phyloP scores from a whole-genome alignment of 1,140 invertebrate species.

The Aphaenogaster floridana region DNA sequence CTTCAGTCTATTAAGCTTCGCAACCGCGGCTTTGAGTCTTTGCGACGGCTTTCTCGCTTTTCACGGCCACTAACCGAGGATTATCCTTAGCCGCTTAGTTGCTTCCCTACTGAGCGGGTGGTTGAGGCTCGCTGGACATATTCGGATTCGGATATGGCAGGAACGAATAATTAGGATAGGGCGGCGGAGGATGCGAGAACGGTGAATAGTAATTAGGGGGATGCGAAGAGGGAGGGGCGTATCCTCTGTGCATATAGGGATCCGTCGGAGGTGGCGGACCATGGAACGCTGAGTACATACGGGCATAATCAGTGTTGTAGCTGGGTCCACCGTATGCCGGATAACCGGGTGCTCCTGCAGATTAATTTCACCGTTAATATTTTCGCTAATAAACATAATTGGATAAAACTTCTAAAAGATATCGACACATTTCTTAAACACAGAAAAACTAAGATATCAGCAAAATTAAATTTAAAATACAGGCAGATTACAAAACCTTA shows the following conservation, averaged over 20 bases:
- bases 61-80: constrained; percentile 46
- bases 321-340: constrained; percentile 82
- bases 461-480: not conserved
- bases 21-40: constrained; percentile 73
- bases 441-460: constrained; percentile 10
- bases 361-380: constrained; percentile 60
- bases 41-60: constrained; percentile 49
- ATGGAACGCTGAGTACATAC: constrained; percentile 87
- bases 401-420: not conserved
- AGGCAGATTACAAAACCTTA: not conserved
- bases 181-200: constrained; percentile 85
- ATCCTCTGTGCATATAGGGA: constrained; percentile 85
- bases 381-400: not conserved
- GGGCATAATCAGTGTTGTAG: constrained; percentile 85
- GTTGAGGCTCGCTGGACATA: constrained; percentile 84
- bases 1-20: constrained; percentile 82
- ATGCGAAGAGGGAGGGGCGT: constrained; percentile 83
- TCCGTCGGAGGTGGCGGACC: constrained; percentile 84
- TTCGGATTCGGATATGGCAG: constrained; percentile 85
- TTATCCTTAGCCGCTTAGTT: constrained; percentile 53
- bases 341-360: constrained; percentile 83
- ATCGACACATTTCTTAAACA: constrained; percentile 20
- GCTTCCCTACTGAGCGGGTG: constrained; percentile 81
- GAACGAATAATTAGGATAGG: constrained; percentile 86
- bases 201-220: constrained; percentile 85